Evolutionary conservation across 2,797 vertebrate genomes (phyloP).

Genomic region (Mastacembelus armatus): DNA sequence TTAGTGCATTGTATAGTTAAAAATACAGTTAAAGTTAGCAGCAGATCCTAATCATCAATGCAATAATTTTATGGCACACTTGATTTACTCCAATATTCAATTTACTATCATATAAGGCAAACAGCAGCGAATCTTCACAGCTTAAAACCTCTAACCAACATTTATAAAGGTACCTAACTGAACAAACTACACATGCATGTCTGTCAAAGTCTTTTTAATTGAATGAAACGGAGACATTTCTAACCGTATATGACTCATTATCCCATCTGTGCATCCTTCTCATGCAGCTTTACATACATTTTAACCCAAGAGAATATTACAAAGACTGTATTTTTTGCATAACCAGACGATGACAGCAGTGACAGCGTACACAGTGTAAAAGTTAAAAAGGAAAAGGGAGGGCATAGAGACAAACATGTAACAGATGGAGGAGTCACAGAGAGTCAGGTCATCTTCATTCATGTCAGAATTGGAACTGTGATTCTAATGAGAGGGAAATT

Average conservation of each 20-base stretch:
- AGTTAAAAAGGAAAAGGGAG: neutral
- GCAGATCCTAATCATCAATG: neutral
- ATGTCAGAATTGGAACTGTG: constrained; percentile 24
- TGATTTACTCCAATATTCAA: neutral
- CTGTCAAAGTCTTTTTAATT: too few relatives aligned
- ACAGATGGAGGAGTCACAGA: constrained; percentile 13
- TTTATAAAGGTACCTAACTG: too few relatives aligned
- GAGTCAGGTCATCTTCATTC: constrained; percentile 21
- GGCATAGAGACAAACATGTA: constrained; percentile 3
- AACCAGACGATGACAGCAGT: constrained; percentile 13
- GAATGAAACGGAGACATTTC: too few relatives aligned
- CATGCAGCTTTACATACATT: neutral
- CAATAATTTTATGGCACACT: neutral
- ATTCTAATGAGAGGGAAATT: constrained; percentile 28
- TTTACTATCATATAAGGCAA: too few relatives aligned
- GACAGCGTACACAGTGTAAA: neutral
- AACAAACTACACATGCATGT: too few relatives aligned
- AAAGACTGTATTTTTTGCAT: neutral
- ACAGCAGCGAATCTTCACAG: too few relatives aligned
- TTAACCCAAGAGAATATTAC: neutral
- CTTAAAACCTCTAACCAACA: too few relatives aligned
- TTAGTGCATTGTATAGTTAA: neutral
- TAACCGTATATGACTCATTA: too few relatives aligned
- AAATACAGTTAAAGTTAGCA: neutral
- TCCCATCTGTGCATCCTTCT: too few relatives aligned